Evolutionary conservation across 1,140 invertebrate species (phyloP).

Genomic region (Andricus grossulariae): DNA sequence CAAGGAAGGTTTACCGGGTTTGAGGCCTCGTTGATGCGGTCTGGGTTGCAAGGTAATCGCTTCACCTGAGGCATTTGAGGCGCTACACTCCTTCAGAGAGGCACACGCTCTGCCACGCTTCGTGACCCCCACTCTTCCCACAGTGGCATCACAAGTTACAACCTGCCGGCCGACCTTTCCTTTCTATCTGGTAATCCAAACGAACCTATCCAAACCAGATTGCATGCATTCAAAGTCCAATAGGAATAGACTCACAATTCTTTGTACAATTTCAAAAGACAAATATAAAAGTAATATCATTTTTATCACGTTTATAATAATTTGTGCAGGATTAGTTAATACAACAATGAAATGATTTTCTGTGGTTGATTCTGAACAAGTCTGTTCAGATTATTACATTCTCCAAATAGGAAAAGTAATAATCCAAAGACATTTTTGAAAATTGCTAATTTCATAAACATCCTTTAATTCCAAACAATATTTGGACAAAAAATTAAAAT

Average conservation of each 20-base stretch:
- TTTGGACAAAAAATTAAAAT: too few species aligned
- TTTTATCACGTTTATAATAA: too few species aligned
- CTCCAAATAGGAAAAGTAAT: too few species aligned
- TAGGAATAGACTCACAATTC: neutral
- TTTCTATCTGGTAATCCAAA: constrained; percentile 6
- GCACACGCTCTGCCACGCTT: constrained; percentile 70
- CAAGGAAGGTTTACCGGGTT: constrained; percentile 56
- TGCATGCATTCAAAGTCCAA: neutral
- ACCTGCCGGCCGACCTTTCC: neutral
- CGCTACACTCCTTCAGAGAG: constrained; percentile 61
- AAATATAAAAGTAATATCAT: too few species aligned
- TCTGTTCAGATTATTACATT: too few species aligned
- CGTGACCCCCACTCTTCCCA: constrained; percentile 58
- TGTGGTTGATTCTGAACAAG: too few species aligned
- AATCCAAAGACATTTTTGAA: too few species aligned
- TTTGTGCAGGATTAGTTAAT: too few species aligned
- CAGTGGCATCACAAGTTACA: constrained; percentile 5
- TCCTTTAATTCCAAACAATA: too few species aligned
- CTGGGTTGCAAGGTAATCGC: constrained; percentile 68
- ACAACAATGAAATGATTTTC: too few species aligned
- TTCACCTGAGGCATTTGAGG: constrained; percentile 63
- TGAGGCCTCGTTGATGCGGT: constrained; percentile 63
- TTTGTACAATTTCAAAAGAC: neutral
- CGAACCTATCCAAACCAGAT: neutral
- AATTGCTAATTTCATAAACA: too few species aligned